Evolutionary conservation across 2,797 vertebrate species (phyloP).

Genomic region (Uromys caudimaculatus): DNA sequence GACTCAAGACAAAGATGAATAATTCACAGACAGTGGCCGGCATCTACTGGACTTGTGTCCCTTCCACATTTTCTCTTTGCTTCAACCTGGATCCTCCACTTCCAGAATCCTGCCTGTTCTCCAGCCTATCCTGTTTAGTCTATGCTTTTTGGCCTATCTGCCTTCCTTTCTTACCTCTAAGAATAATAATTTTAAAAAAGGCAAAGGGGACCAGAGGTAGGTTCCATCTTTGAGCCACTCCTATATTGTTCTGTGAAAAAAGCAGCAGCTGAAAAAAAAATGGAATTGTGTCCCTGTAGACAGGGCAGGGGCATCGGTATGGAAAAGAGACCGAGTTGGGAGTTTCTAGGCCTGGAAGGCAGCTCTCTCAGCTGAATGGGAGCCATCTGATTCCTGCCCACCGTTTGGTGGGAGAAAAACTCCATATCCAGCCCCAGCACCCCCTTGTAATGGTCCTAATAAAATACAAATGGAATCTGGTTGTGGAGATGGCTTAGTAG

Average conservation of each 20-base stretch:
- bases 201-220: background rate
- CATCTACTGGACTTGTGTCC: background rate
- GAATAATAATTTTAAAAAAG: background rate
- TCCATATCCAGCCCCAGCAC: background rate
- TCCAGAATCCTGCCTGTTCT: background rate
- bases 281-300: background rate
- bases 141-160: background rate
- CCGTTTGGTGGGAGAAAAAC: background rate
- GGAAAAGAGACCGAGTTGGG: background rate
- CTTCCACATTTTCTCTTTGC: background rate
- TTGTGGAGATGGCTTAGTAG: background rate
- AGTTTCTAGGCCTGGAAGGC: background rate
- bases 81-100: background rate
- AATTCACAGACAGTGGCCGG: constrained; percentile 22
- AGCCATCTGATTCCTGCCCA: background rate
- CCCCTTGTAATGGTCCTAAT: background rate
- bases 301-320: background rate
- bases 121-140: background rate
- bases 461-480: background rate
- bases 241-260: background rate
- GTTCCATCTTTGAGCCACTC: background rate
- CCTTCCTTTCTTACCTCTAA: rapidly evolving
- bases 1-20: background rate
- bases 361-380: background rate
- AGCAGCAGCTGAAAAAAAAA: background rate